Evolutionary conservation across 2,888 invertebrate genomes (phyloP).

Genomic region (Thyatira batis): DNA sequence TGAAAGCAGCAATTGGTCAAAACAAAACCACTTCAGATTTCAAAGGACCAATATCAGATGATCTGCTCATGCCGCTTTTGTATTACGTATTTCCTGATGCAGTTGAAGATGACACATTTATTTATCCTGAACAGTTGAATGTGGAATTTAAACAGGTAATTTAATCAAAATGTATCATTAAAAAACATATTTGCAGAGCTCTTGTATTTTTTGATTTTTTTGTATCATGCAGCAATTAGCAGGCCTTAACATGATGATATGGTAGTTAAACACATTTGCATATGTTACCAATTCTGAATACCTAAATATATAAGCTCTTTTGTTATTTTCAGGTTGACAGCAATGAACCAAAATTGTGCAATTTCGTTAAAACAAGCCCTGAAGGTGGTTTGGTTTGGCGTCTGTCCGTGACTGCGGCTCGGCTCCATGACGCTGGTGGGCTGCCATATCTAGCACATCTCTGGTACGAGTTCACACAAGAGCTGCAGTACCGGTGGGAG

Average conservation of each 20-base stretch:
- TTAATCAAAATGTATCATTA: neutral
- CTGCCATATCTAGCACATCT: constrained; percentile 92
- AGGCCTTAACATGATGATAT: too few relatives aligned
- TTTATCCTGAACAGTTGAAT: constrained; percentile 76
- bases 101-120: constrained; percentile 82
- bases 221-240: too few relatives aligned
- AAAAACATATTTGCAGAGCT: too few relatives aligned
- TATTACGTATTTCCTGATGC: constrained; percentile 95
- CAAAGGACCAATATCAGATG: constrained; percentile 89
- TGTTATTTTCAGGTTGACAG: constrained; percentile 72
- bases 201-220: too few relatives aligned
- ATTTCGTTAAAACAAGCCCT: constrained; percentile 89
- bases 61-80: constrained; percentile 88
- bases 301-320: neutral
- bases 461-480: constrained; percentile 96
- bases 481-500: constrained; percentile 95
- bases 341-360: constrained; percentile 61
- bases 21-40: constrained; percentile 82
- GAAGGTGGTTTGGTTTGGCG: constrained; percentile 91
- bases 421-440: constrained; percentile 88
- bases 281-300: too few relatives aligned
- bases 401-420: constrained; percentile 88
- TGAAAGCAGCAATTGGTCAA: constrained; percentile 78
- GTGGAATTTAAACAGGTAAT: constrained; percentile 72
- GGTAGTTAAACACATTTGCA: too few relatives aligned